Evolutionary conservation across 2,113 vertebrate genomes (phyloP).

Genomic region (Agelaius phoeniceus): DNA sequence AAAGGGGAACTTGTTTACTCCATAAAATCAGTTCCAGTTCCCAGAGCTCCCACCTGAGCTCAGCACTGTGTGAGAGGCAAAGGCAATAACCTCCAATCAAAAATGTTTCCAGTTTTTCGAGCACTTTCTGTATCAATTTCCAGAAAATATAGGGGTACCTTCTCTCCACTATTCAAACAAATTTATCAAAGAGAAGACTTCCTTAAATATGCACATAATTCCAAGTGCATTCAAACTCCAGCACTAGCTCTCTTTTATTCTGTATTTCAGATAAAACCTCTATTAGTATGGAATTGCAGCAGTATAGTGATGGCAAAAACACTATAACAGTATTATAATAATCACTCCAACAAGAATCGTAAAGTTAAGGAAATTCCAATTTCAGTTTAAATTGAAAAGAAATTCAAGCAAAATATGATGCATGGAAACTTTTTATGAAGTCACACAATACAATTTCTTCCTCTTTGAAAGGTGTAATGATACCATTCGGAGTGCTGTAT

Average conservation of each 20-base stretch:
- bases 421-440: neutral
- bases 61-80: neutral
- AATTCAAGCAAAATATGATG: neutral
- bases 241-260: neutral
- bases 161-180: neutral
- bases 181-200: neutral
- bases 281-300: neutral
- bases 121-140: neutral
- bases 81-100: neutral
- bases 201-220: neutral
- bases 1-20: neutral
- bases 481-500: neutral
- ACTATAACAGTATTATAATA: neutral
- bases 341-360: neutral
- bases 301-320: neutral
- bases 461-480: neutral
- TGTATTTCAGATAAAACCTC: neutral
- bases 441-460: neutral
- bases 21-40: neutral
- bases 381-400: neutral
- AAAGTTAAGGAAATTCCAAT: constrained; percentile 6
- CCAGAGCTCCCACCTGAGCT: neutral
- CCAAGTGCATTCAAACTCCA: neutral
- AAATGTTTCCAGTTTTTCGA: neutral
- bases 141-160: neutral